Evolutionary conservation across 2,113 vertebrate species (phyloP).

Genomic region (Maccullochella peelii): DNA sequence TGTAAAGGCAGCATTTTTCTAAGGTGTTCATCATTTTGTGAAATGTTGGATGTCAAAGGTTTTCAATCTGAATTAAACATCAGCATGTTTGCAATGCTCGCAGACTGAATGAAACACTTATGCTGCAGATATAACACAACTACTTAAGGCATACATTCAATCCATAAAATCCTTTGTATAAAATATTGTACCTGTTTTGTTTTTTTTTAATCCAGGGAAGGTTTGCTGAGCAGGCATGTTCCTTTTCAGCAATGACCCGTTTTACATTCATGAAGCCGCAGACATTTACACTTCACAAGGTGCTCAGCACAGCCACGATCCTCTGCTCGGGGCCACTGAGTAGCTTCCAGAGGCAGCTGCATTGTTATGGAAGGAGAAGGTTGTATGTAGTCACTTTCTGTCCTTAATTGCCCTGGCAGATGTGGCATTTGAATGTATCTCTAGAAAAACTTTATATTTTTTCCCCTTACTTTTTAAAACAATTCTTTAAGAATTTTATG

Average conservation of each 20-base stretch:
- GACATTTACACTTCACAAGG: conserved; percentile 30
- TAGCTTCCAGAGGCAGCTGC: not conserved
- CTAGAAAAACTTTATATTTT: not conserved
- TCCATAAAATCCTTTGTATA: not conserved
- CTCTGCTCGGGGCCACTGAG: not conserved
- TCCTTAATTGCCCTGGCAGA: not conserved
- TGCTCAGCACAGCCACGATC: not conserved
- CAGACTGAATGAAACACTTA: conserved; percentile 14
- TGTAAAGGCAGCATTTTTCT: not conserved
- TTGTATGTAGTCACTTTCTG: not conserved
- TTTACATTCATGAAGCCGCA: conserved; percentile 8
- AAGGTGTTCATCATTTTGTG: not conserved
- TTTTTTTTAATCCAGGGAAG: not conserved
- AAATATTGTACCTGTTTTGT: conserved; percentile 1
- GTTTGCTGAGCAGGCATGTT: conserved; percentile 35
- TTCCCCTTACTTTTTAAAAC: not conserved
- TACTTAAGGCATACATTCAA: conserved; percentile 13
- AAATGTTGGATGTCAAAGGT: not conserved
- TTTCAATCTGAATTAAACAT: conserved; percentile 14
- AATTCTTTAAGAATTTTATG: not conserved
- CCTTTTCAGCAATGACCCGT: not conserved
- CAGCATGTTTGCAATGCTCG: conserved; percentile 14
- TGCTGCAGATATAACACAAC: not conserved
- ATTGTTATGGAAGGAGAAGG: not conserved
- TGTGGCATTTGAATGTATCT: too few species aligned